Percentiles rank a stretch among this genome's conserved stretches.
phyloP scores from a whole-genome alignment of 2,797 vertebrate species.

The Knipowitschia caucasica region DNA sequence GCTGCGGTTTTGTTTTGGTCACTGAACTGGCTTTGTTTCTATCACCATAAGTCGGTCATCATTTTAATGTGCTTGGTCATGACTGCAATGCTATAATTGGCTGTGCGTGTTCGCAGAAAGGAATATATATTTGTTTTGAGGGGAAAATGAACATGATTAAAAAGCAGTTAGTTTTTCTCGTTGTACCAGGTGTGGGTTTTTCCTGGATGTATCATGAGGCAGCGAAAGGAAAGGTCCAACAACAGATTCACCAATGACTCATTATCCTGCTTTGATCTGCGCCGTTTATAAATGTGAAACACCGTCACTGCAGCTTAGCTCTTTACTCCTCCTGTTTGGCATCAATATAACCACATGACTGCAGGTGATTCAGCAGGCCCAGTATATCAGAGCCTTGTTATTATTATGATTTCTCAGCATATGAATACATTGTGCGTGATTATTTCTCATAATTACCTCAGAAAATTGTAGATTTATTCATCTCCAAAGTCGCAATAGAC shows the following conservation, averaged over 20 bases:
- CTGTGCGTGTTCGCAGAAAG: neutral
- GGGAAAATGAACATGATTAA: constrained; percentile 3
- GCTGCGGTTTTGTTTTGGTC: neutral
- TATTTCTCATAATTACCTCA: too few species aligned
- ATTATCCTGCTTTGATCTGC: constrained; percentile 42
- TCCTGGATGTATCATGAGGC: constrained; percentile 22
- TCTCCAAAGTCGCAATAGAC: too few species aligned
- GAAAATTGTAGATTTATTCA: too few species aligned
- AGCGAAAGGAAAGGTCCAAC: constrained; percentile 26
- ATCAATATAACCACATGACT: constrained; percentile 31
- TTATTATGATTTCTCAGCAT: too few species aligned
- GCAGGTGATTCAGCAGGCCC: too few species aligned
- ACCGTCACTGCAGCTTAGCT: constrained; percentile 15
- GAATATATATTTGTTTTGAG: neutral
- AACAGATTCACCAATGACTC: constrained; percentile 34
- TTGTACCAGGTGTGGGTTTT: constrained; percentile 1
- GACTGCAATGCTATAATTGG: neutral
- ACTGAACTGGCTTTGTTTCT: neutral
- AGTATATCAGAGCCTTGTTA: too few species aligned
- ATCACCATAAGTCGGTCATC: neutral
- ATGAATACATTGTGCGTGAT: too few species aligned
- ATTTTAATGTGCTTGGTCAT: neutral
- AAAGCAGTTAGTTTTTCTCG: constrained; percentile 6
- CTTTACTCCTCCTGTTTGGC: constrained; percentile 35
- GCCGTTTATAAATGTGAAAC: constrained; percentile 32